These are phyloP conservation scores for Synanthedon vespiformis DNA, from an alignment of 2,888 invertebrate genomes.

Conservation along the genomic window DNA sequence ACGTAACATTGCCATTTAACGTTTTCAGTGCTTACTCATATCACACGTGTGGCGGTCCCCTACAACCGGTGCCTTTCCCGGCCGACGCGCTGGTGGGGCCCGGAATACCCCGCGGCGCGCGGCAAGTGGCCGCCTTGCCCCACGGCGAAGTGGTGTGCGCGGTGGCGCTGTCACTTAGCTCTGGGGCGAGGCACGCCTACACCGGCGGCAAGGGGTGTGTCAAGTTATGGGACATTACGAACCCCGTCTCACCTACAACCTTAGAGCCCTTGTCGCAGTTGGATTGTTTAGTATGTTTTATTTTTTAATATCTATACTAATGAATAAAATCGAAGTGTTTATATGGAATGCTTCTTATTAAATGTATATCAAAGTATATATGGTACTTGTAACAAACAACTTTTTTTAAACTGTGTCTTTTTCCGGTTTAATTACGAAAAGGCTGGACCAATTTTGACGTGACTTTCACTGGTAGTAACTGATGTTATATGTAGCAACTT, in stretches of 20 bases:
- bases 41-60: conserved; percentile 90
- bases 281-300: conserved; percentile 81
- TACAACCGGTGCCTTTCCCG: conserved; percentile 94
- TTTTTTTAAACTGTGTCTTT: no score
- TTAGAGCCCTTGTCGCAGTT: conserved; percentile 91
- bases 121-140: conserved; percentile 89
- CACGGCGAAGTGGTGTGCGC: conserved; percentile 98
- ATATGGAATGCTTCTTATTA: no score
- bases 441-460: no score
- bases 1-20: not conserved
- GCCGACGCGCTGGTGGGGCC: conserved; percentile 92
- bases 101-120: conserved; percentile 93
- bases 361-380: no score
- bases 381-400: no score
- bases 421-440: no score
- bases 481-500: no score
- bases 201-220: conserved; percentile 98
- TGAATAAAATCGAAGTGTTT: no score
- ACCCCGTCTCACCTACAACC: conserved; percentile 85
- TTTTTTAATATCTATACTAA: no score
- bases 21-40: conserved; percentile 89
- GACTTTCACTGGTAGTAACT: no score
- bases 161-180: conserved; percentile 84
- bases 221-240: conserved; percentile 95
- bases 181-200: conserved; percentile 91